Percentiles rank a stretch among this genome's conserved stretches.
phyloP scores from a whole-genome alignment of 2,113 vertebrate genomes.

The Talpa occidentalis region DNA sequence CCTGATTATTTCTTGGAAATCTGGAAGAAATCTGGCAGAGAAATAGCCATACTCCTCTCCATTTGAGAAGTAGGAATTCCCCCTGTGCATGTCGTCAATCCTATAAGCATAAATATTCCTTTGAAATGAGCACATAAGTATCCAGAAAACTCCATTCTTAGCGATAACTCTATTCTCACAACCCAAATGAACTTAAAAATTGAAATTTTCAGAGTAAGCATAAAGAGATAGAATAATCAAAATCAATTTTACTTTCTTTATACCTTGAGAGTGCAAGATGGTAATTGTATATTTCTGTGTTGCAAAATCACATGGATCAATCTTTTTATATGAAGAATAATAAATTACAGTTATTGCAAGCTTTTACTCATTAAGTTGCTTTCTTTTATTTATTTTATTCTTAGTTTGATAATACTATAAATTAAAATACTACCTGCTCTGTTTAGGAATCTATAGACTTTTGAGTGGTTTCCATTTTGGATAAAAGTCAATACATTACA shows the following conservation, averaged over 20 bases:
- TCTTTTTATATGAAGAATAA: not conserved
- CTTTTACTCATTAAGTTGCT: slow-evolving; percentile 16
- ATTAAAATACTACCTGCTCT: slow-evolving; percentile 40
- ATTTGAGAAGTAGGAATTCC: not conserved
- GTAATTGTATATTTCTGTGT: not conserved
- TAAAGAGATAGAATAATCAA: slow-evolving; percentile 44
- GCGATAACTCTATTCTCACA: not conserved
- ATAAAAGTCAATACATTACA: not conserved
- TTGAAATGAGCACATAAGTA: not conserved
- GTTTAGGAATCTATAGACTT: slow-evolving; percentile 51
- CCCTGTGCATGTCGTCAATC: not conserved
- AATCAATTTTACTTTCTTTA: slow-evolving; percentile 45
- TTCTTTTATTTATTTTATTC: slow-evolving; percentile 40
- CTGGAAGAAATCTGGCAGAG: not conserved
- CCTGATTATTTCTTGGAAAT: slow-evolving; percentile 38
- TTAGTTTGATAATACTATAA: slow-evolving; percentile 45
- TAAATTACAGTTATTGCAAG: slow-evolving; percentile 17
- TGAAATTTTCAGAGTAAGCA: slow-evolving; percentile 22
- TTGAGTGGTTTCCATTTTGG: slow-evolving; percentile 30
- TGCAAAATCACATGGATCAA: not conserved
- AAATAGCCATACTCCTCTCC: not conserved
- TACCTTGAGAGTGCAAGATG: slow-evolving; percentile 15
- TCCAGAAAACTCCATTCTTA: not conserved
- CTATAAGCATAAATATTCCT: not conserved
- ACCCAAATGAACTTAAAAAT: slow-evolving; percentile 26